Conservation (phyloP, 2,113 vertebrate species). For the Sminthopsis crassicaudata region DNA sequence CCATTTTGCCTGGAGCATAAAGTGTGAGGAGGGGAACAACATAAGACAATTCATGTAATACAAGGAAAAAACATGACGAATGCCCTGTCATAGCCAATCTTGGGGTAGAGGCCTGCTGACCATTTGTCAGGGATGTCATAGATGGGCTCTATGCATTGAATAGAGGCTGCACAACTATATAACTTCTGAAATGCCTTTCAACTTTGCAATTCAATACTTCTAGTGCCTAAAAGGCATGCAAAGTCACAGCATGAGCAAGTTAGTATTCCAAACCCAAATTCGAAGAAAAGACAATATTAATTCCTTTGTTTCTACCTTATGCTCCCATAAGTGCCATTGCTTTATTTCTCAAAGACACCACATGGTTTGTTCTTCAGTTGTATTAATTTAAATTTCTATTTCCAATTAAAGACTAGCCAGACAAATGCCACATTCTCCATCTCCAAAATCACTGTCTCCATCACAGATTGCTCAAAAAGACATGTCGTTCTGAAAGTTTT, state of each 20-base stretch:
- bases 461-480: fast-evolving
- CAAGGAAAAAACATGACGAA: background rate
- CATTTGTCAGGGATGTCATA: constrained; percentile 5
- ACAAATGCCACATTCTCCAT: background rate
- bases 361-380: background rate
- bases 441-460: background rate
- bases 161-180: background rate
- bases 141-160: background rate
- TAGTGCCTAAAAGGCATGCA: background rate
- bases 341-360: background rate
- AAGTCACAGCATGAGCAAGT: background rate
- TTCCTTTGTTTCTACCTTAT: background rate
- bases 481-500: background rate
- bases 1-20: background rate
- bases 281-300: background rate
- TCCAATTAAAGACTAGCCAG: background rate
- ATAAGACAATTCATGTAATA: background rate
- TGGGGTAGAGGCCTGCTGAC: background rate
- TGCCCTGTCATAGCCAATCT: background rate
- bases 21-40: background rate
- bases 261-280: background rate
- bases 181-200: background rate
- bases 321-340: background rate
- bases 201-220: background rate
- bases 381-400: background rate